Conservation (phyloP, 2,888 invertebrate genomes). For the Nipponacmea schrenckii region DNA sequence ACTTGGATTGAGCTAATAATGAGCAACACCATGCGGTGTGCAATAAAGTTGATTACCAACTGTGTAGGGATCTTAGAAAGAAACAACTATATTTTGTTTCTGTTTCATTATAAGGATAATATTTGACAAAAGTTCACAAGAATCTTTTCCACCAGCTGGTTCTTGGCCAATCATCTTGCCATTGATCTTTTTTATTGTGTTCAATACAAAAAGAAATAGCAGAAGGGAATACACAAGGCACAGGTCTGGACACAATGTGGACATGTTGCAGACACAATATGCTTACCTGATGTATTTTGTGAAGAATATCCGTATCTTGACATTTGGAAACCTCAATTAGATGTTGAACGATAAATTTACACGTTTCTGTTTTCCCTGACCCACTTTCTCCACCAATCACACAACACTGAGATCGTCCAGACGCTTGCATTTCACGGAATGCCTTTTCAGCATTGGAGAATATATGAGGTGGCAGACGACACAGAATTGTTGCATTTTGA, state of each 20-base stretch:
- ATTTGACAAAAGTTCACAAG: no score
- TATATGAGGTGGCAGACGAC: conserved; percentile 56
- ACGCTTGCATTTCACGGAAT: conserved; percentile 45
- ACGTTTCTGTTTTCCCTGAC: conserved; percentile 59
- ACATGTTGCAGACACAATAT: no score
- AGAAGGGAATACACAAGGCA: no score
- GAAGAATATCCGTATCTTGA: conserved; percentile 46
- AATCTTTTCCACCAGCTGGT: no score
- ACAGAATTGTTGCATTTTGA: conserved; percentile 21
- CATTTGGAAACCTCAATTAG: conserved; percentile 43
- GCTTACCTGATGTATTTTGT: conserved; percentile 54
- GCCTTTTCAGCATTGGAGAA: conserved; percentile 59
- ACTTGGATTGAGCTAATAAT: neutral
- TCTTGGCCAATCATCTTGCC: no score
- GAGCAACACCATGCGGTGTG: neutral
- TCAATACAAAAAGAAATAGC: no score
- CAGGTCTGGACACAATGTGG: no score
- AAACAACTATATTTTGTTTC: no score
- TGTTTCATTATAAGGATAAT: no score
- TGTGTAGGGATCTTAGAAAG: no score
- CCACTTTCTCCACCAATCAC: conserved; percentile 66
- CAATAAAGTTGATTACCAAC: neutral
- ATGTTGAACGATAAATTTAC: conserved; percentile 56
- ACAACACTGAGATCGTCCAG: conserved; percentile 57
- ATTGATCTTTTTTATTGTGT: no score